Evolutionary conservation across 92 coral and sea anemone genomes (phyloP), one percentile per base, ranked within the genome.

Genomic region (Siderastrea siderea): DNA sequence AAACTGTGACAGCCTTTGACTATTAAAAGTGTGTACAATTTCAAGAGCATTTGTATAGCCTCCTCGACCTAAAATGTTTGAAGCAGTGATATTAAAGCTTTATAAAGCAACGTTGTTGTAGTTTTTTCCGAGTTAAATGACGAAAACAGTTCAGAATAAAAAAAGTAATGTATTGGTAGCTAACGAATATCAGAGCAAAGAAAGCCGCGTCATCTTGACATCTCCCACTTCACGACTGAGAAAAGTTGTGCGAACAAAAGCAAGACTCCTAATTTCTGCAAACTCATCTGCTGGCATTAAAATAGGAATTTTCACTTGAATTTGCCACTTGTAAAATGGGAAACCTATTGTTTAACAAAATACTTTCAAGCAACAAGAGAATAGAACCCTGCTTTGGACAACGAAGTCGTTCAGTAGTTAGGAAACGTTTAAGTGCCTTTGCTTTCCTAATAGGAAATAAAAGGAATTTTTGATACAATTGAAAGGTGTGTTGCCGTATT

Each of bases 401-500:
- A 26, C 38, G 38, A 26, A 26, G 38, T 26, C 38, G 38, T 26
- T 26, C 38, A 26, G 38, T 26, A 26, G 38, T 26, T 26, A 26
- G 49, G 44, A 38, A 69, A 47, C 50, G 74, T 11, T 45, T 43
- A 14, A 38, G 66, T 46, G 59, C 47, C 6, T 11, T 59, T 4
- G 48, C 53, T 71, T 82, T 47, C 69, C 46, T 54, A 17, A 70
- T 53, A 69, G 86, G 78, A 82, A 68, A 81, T 54, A 44, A 53
- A 47, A 58, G 51, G 53, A 14, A 54, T 55, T 69, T 12, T 16
- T 48, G 12, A 70, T 62, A 77, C 67, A 57, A 60, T 44, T 53
- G 61, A 77, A 77, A 77, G 81, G 81, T 43, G 80, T 58, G 81
- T 43, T 43, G 7, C 50, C 57, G 76, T 54, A 46, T 82, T 70